phyloP scores from a whole-genome alignment of 2,888 invertebrate genomes.

The Sthenelais limicola region DNA sequence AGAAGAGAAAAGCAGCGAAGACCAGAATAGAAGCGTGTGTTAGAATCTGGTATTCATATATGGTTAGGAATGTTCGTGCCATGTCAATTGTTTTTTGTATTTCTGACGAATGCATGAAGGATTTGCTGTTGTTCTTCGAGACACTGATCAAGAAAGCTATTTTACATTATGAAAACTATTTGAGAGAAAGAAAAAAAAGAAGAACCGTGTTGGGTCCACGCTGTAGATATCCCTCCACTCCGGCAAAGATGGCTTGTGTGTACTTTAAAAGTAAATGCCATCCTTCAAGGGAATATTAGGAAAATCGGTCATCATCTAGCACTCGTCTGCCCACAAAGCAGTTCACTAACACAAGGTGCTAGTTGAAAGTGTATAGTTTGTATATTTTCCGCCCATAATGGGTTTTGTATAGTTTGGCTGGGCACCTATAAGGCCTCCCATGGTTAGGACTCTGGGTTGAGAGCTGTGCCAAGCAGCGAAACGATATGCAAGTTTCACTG shows the following conservation, averaged over 20 bases:
- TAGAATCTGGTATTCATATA: too few species aligned
- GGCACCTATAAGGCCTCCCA: slow-evolving; percentile 33
- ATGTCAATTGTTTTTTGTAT: too few species aligned
- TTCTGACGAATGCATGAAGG: too few species aligned
- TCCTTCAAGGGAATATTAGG: not conserved
- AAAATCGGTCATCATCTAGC: slow-evolving; percentile 20
- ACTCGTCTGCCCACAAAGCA: slow-evolving; percentile 11
- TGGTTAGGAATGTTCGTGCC: too few species aligned
- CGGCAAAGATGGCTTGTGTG: not conserved
- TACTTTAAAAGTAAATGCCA: slow-evolving; percentile 17
- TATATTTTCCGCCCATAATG: slow-evolving; percentile 27
- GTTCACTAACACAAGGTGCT: slow-evolving; percentile 31
- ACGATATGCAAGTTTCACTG: slow-evolving; percentile 24
- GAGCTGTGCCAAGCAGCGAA: slow-evolving; percentile 35
- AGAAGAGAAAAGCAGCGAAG: too few species aligned
- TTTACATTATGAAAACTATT: too few species aligned
- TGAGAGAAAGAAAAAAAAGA: too few species aligned
- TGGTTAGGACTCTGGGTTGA: slow-evolving; percentile 22
- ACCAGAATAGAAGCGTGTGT: too few species aligned
- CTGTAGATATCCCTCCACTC: not conserved
- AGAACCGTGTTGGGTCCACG: too few species aligned
- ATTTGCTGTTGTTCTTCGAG: too few species aligned
- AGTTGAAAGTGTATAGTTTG: slow-evolving; percentile 33
- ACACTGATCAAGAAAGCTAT: too few species aligned
- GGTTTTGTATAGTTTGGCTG: slow-evolving; percentile 38